Base-by-base conservation (phyloP, 2,113 vertebrate species). In the Cranoglanis bouderius region DNA sequence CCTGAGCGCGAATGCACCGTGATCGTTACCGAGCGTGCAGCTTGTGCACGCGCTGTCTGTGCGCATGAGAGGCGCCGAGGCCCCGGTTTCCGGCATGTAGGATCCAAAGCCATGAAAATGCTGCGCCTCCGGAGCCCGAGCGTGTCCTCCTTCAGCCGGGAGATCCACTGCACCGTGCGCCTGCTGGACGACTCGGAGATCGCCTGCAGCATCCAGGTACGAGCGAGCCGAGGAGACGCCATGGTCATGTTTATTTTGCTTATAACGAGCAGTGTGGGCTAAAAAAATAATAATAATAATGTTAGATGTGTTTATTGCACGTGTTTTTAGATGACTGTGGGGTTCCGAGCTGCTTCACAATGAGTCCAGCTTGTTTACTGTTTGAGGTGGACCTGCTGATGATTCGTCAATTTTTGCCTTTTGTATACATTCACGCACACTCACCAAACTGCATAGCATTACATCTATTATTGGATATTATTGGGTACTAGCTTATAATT, bases 101-200 rank as follows among this genome's bases (percentile, higher is more conserved):
- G 93, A 93, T 93, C 93, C 91, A 93, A 88, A 95, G 96, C 94
- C 93, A 96, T 97, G 97, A 97, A 97, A 95, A 98, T 98, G 98
- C 97, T 98, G 94, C 97, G 97, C 94, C 97, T 99, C 93, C 96
- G 98, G 94, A 99, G 97, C 95, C 96, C 97, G 91, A 99, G 98
- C 96, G 94, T 97, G 94, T 96, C 94, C 94, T 99, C 97, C 75
- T 91, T 99, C 93, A 96, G 95, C 94, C 96, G 96, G 94, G 97
- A 99, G 94, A 95, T 97, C 95, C 95, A 95, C 92, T 98, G 97
- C 95, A 99, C 97, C 88, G 95, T 99, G 93, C 95, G 98, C 86
- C 94, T 98, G 93, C 95, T 98, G 96, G 98, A 99, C 93, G 97
- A 99, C 94, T 96, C 97, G 65, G 97, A 99, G 94, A 95, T 99